Base-by-base conservation (phyloP, 2,113 vertebrate genomes). In the Galeopterus variegatus region DNA sequence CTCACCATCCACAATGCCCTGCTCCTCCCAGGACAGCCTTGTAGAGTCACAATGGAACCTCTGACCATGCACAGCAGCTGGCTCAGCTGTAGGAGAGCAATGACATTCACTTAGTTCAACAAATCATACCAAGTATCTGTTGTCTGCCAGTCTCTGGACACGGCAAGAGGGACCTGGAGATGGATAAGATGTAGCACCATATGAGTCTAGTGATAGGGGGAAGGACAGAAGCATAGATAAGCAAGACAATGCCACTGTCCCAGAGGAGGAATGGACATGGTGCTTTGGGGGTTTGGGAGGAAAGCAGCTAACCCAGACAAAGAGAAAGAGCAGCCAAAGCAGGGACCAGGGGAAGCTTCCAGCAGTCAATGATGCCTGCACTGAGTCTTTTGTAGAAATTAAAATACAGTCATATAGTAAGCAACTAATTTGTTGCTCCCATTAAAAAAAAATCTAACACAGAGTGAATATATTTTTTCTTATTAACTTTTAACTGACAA, bases 371-470 rank as follows among this genome's bases (percentile, higher is more conserved):
- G 41, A 81, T 89, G 21, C 21, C 52, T 48, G 21, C 9, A 50
- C 65, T 79, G 36, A 93, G 60, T 67, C 17, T 93, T 80, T 48
- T 88, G 31, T 75, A 80, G 96, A 92, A 73, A 67, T 79, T 64
- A 80, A 88, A 84, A 33, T 33, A 60, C 73, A 31, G 28, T 82
- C 31, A 80, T 9, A 79, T 52, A 56, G 58, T 86, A 83, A 93
- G 33, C 3, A 14, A 88, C 48, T 80, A 50, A 67, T 62, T 86
- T 93, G 17, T 76, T 90, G 45, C 50, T 95, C 87, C 21, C 36
- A 41, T 81, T 77, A 60, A 15, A 75, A 88, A 70, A 69, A 64
- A 54, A 26, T 11, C 33, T 91, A 70, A 77, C 28, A 77, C 28
- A 45, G 31, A 90, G 50, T 54, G 15, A 81, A 75, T 90, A 31